Evolutionary conservation across 2,797 vertebrate genomes (phyloP).

Genomic region (Ctenochaetus hawaiiensis): DNA sequence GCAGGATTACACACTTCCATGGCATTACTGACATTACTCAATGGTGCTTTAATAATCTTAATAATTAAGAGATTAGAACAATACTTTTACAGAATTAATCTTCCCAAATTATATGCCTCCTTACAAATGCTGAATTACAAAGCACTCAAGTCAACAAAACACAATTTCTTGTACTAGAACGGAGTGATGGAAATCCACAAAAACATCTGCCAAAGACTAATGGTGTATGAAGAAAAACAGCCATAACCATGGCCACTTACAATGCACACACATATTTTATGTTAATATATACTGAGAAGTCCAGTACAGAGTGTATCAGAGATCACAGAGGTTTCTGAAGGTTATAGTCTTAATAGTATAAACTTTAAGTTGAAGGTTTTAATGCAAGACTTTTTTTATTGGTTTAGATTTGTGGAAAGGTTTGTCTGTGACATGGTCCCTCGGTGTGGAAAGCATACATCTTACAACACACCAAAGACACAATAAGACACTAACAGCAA

Average conservation of each 20-base stretch:
- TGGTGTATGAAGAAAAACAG: too few species aligned
- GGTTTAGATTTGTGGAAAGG: too few species aligned
- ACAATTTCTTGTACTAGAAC: neutral
- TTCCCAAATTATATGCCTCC: neutral
- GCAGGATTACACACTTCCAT: slow-evolving; percentile 10
- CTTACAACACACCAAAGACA: neutral
- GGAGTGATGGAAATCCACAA: neutral
- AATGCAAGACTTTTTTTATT: neutral
- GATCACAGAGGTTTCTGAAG: neutral
- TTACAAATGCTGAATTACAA: neutral
- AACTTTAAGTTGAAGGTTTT: neutral
- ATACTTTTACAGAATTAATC: neutral
- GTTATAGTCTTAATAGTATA: neutral
- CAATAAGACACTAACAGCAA: neutral
- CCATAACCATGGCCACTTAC: too few species aligned
- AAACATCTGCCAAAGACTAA: too few species aligned
- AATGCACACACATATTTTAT: neutral
- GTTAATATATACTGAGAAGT: neutral
- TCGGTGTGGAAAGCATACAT: neutral
- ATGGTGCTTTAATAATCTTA: neutral
- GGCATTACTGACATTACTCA: neutral
- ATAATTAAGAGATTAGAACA: neutral
- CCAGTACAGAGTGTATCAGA: neutral
- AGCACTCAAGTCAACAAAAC: neutral
- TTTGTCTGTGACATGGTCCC: too few species aligned